phyloP scores from a whole-genome alignment of 2,797 vertebrate species.

The Orestias chungarensis region DNA sequence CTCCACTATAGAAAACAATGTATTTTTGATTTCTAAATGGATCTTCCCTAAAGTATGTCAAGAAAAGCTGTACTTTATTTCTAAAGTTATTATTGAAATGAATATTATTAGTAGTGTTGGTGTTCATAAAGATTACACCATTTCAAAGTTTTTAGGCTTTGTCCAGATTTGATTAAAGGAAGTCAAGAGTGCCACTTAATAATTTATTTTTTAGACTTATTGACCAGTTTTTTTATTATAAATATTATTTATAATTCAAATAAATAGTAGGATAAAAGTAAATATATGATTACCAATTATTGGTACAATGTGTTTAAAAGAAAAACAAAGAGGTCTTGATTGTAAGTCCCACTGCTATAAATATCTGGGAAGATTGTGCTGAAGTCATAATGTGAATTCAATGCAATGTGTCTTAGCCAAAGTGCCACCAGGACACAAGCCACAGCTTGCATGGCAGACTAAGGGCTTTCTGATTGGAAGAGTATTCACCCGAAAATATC shows the following conservation, averaged over 20 bases:
- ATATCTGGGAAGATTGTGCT: conserved; percentile 2
- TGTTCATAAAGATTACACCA: no score
- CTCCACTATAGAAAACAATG: not conserved
- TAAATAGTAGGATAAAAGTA: no score
- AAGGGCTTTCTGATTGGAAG: conserved; percentile 3
- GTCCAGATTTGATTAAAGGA: no score
- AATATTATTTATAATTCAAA: no score
- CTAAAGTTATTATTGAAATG: not conserved
- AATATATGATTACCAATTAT: not conserved
- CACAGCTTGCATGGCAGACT: conserved; percentile 1
- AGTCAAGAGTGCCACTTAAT: no score
- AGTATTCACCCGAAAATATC: conserved; percentile 8
- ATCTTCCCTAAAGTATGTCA: not conserved
- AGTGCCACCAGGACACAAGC: conserved; percentile 11
- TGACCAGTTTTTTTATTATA: no score
- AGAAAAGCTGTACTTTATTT: not conserved
- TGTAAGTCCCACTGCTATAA: no score
- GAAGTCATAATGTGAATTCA: not conserved
- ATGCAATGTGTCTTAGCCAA: conserved; percentile 1
- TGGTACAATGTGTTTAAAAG: not conserved
- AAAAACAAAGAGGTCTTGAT: not conserved
- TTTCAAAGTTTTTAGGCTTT: no score
- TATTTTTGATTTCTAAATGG: not conserved
- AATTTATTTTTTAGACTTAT: no score
- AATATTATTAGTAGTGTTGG: not conserved